These are phyloP conservation scores for Saxidomus purpurata DNA, from an alignment of 1,140 invertebrate species.

Conservation along the genomic window DNA sequence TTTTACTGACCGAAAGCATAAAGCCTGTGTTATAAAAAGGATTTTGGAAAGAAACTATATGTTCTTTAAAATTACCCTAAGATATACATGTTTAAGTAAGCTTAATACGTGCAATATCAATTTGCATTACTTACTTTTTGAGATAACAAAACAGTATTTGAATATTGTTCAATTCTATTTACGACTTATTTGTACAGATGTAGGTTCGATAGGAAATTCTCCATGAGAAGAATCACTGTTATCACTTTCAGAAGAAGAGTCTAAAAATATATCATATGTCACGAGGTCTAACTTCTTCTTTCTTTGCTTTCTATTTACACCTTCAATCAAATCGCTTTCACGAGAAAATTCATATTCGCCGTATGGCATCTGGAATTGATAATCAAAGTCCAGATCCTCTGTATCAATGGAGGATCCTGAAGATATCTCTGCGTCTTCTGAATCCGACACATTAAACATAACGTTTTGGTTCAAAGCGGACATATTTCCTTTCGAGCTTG, in stretches of 20 bases:
- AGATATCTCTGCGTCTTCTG: conserved; percentile 24
- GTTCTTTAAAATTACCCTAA: too few relatives aligned
- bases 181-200: neutral
- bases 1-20: too few relatives aligned
- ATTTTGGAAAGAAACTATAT: too few relatives aligned
- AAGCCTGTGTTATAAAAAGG: too few relatives aligned
- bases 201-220: neutral
- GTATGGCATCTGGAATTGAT: conserved; percentile 3
- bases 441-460: neutral
- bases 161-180: neutral
- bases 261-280: conserved; percentile 35
- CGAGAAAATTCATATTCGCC: neutral
- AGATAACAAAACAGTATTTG: too few relatives aligned
- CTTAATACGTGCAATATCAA: too few relatives aligned
- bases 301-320: neutral
- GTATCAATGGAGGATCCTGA: conserved; percentile 37
- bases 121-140: too few relatives aligned
- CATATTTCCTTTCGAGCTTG: too few relatives aligned
- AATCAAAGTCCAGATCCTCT: conserved; percentile 53
- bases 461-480: too few relatives aligned
- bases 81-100: too few relatives aligned
- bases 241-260: conserved; percentile 4
- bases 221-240: neutral
- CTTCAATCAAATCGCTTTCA: neutral
- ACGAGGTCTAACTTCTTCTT: conserved; percentile 24